These are phyloP conservation scores for Cataglyphis albicans DNA, from an alignment of 2,888 invertebrate species.

Conservation along the genomic window DNA sequence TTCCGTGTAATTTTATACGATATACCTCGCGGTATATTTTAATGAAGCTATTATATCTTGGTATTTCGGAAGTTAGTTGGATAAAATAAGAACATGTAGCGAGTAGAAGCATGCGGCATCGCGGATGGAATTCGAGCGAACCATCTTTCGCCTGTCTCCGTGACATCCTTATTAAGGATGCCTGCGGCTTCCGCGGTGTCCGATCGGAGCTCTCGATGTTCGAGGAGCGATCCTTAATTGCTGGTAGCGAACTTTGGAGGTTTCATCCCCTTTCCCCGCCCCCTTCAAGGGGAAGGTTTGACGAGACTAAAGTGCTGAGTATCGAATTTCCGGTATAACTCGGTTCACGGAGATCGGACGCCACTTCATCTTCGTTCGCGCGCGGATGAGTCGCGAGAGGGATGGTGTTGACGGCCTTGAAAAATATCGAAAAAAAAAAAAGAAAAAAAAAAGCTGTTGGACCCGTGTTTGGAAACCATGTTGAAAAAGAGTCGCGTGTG, in stretches of 20 bases:
- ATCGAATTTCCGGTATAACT: slow-evolving; percentile 48
- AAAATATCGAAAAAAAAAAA: slow-evolving; percentile 38
- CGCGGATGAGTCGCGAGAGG: neutral
- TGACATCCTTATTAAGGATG: slow-evolving; percentile 55
- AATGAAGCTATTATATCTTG: neutral
- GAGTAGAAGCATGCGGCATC: neutral
- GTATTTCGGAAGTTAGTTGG: neutral
- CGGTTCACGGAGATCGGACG: slow-evolving; percentile 36
- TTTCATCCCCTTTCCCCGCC: neutral
- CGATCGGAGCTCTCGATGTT: slow-evolving; percentile 45
- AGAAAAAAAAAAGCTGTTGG: slow-evolving; percentile 32
- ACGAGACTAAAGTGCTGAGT: slow-evolving; percentile 47
- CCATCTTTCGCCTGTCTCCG: neutral
- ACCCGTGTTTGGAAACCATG: neutral
- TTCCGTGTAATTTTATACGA: slow-evolving; percentile 3
- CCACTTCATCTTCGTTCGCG: slow-evolving; percentile 46
- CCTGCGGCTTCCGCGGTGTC: slow-evolving; percentile 53
- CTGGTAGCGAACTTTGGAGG: slow-evolving; percentile 42
- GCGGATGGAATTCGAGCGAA: slow-evolving; percentile 15
- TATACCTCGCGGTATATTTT: neutral
- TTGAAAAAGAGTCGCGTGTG: slow-evolving; percentile 21
- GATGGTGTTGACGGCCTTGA: slow-evolving; percentile 16
- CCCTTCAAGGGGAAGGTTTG: neutral
- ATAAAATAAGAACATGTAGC: neutral
- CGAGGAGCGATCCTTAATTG: slow-evolving; percentile 52